Base-by-base conservation (phyloP, 2,113 vertebrate species). In the Cryptotis parvus region DNA sequence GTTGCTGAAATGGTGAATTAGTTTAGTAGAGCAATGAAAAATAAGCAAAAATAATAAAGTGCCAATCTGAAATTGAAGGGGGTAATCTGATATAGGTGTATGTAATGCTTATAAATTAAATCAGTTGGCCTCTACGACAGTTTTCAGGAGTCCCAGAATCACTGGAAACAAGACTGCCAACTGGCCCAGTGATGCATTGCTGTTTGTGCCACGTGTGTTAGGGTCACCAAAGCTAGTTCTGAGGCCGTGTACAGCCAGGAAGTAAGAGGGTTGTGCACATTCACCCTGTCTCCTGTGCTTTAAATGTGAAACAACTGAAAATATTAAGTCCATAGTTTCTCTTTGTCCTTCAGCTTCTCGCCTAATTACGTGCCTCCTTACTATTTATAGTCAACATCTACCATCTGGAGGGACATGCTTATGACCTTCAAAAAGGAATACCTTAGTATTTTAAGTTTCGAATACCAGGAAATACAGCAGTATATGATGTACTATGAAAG, bases 301-400 rank as follows among this genome's bases (percentile, higher is more conserved):
- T 66, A 78, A 11, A 27, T 91, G 3, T 65, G 5, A 41, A 96
- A 89, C 41, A 84, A 84, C 3, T 89, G 49, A 73, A 90, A 83
- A 16, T 63, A 10, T 84, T 92, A 88, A 93, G 0, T 5, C 24
- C 63, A 29, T 29, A 31, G 29, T 68, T n/a, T 89, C 49, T 77
- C 3, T 68, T 83, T 89, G 87, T 91, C 79, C 49, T 87, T 9
- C 37, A 35, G 69, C 61, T 65, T 72, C 24, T 16, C 55, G 74
- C 6, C 4, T 78, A 3, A 84, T 86, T 81, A 85, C 41, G n/a
- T 69, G 3, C 75, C 3, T 9, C 31, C 27, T 76, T 37, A 12
- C 72, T 68, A 66, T 10, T 58, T 55, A 69, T 77, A 39, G 83
- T 29, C 24, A 92, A 70, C 84, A 49, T 11, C 7, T 66, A 79